Evolutionary conservation across 2,888 invertebrate species (phyloP), one percentile per base, ranked within the genome.

Genomic region (Ochropleura plecta): DNA sequence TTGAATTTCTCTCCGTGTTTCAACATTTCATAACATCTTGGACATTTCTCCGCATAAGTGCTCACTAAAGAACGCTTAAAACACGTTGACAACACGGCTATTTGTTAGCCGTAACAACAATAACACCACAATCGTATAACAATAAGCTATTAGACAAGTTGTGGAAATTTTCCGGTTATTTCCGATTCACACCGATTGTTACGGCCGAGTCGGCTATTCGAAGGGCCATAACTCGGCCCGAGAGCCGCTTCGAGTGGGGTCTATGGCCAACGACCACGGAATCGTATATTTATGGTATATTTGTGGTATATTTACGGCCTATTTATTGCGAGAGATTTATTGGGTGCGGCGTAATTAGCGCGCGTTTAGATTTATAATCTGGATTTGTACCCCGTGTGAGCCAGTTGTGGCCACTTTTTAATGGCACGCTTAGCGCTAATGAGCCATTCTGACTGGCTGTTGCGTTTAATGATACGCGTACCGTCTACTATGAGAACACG

Each of bases 121-220:
- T 90, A 90, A 91, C 88, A 91, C 90, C 89, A 91, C 91, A 91
- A 91, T 91, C 86, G 89, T 90, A 94, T 94, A 96, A 96, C 95
- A 96, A 95, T 96, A 94, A 94, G 93, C 95, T 92, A 96, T 96
- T 96, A 96, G 96, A 95, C 93, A 94, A 93, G 91, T 94, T 93
- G 95, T 93, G 91, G 94, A 95, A 94, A 96, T 96, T 96, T 96
- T 95, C 96, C 95, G 95, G 95, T 94, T 94, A 95, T 96, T 96
- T 96, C 94, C 94, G 95, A 96, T 96, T 96, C 95, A 94, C 94
- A 92, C 91, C 93, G 94, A 95, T 95, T 94, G 96, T 94, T 94
- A 93, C 90, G 91, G 92, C 89, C 91, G 91, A 88, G 85, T 87
- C 92, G 92, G 92, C 90, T 92, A 91, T 93, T 93, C 91, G 89